These are phyloP conservation scores for Phaethon lepturus DNA, from an alignment of 2,113 vertebrate genomes.

Conservation along the genomic window DNA sequence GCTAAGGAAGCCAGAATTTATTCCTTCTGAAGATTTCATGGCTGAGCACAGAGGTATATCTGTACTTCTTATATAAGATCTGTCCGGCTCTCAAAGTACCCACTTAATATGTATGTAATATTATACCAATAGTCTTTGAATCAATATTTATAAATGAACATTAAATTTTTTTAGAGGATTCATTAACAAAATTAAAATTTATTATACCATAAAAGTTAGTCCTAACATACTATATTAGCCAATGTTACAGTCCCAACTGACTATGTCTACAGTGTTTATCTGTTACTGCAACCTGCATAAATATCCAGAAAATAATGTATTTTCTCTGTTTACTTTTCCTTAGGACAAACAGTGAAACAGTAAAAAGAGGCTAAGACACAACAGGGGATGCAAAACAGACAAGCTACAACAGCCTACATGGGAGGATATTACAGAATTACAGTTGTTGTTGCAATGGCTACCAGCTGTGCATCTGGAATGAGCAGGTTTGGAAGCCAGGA, in stretches of 20 bases:
- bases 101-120: slow-evolving; percentile 35
- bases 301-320: background rate
- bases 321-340: slow-evolving; percentile 64
- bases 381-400: slow-evolving; percentile 47
- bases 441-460: slow-evolving; percentile 49
- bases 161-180: slow-evolving; percentile 55
- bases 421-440: slow-evolving; percentile 68
- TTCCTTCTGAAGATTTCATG: background rate
- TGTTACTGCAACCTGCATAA: background rate
- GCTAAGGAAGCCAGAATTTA: background rate
- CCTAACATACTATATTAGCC: background rate
- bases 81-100: slow-evolving; percentile 17
- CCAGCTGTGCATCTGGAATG: slow-evolving; percentile 70
- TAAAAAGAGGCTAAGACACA: slow-evolving; percentile 62
- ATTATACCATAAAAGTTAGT: slow-evolving; percentile 37
- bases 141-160: slow-evolving; percentile 68
- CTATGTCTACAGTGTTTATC: background rate
- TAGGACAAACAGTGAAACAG: slow-evolving; percentile 67
- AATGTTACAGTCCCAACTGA: slow-evolving; percentile 26
- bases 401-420: slow-evolving; percentile 40
- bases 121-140: slow-evolving; percentile 39
- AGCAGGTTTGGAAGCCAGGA: slow-evolving; percentile 40
- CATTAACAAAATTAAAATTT: slow-evolving; percentile 67
- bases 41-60: background rate
- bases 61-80: background rate